These are phyloP conservation scores for sheep (Ovis aries) DNA, from an alignment of 2,113 vertebrate species.

Conservation along the genomic window DNA sequence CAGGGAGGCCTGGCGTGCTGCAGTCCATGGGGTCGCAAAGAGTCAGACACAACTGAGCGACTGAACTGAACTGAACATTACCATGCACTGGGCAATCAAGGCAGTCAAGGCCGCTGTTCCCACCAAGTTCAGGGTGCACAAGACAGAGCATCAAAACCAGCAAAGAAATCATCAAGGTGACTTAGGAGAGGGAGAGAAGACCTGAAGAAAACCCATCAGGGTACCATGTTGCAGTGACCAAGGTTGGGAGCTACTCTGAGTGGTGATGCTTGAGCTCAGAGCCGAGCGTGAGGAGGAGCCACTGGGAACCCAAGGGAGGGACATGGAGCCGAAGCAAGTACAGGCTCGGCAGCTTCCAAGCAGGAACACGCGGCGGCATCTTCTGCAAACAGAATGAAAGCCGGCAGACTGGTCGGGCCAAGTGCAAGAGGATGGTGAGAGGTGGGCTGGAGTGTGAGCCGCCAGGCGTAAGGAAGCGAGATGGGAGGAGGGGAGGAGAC, in stretches of 20 bases:
- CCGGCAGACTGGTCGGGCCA: neutral
- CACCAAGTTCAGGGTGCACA: neutral
- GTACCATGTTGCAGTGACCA: neutral
- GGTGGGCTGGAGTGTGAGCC: neutral
- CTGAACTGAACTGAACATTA: neutral
- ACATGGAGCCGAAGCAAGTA: rapidly evolving
- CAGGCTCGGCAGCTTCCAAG: neutral
- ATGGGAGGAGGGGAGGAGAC: neutral
- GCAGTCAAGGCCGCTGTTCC: neutral
- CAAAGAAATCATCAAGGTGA: neutral
- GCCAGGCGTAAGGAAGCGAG: neutral
- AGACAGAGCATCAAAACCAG: neutral
- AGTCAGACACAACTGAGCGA: rapidly evolving
- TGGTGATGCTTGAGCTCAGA: neutral
- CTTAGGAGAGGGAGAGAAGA: neutral
- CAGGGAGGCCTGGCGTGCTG: too few relatives aligned
- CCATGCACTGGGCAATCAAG: too few relatives aligned
- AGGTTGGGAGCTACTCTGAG: neutral
- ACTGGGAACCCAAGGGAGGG: neutral
- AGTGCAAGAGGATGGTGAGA: neutral
- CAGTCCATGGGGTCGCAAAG: neutral
- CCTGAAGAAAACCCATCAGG: neutral
- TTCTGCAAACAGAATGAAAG: neutral
- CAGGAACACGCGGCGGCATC: rapidly evolving
- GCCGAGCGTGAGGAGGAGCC: neutral